Evolutionary conservation across 2,797 vertebrate genomes (phyloP).

Genomic region (Peromyscus aztecus): DNA sequence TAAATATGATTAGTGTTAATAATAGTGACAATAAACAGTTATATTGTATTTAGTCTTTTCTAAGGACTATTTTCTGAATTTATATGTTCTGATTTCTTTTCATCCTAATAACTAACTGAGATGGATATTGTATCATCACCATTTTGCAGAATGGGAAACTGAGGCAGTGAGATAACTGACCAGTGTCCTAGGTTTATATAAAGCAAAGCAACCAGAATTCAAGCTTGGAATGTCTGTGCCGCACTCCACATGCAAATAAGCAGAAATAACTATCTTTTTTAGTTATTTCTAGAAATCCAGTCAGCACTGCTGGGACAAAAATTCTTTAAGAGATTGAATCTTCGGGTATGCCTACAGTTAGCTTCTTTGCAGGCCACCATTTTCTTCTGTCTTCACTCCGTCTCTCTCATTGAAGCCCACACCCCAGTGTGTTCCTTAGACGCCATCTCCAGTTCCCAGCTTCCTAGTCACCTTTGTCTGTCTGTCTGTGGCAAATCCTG

Average conservation of each 20-base stretch:
- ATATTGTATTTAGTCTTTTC: background rate
- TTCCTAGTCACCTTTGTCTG: background rate
- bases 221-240: background rate
- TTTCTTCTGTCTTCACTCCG: background rate
- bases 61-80: background rate
- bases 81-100: conserved; percentile 16
- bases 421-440: background rate
- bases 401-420: background rate
- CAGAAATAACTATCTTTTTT: no score
- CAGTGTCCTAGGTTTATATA: background rate
- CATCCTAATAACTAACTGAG: background rate
- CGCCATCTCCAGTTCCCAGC: background rate
- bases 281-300: background rate
- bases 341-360: background rate
- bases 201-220: background rate
- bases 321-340: background rate
- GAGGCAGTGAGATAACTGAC: conserved; percentile 30
- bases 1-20: background rate
- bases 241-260: background rate
- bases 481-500: background rate
- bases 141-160: conserved; percentile 38
- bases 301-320: background rate
- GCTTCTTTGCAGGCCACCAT: background rate
- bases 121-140: background rate
- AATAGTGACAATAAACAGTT: background rate